These are phyloP conservation scores for Syrmaticus mikado DNA, from an alignment of 2,113 vertebrate genomes.

Conservation along the genomic window DNA sequence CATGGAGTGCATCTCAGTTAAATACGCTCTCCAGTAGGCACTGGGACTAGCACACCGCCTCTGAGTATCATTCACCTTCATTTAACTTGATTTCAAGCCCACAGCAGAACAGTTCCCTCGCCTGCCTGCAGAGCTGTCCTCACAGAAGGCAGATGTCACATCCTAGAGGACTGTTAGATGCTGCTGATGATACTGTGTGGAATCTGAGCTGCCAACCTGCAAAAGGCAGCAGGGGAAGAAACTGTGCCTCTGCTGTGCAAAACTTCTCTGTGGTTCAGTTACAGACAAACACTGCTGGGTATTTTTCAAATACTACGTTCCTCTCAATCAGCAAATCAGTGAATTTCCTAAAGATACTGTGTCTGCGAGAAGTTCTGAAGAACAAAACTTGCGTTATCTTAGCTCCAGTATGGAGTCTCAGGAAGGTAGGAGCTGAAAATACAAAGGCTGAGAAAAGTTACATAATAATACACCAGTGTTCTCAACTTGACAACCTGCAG, in stretches of 20 bases:
- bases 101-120: accelerated
- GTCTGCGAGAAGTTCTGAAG: neutral
- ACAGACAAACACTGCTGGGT: neutral
- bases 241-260: neutral
- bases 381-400: neutral
- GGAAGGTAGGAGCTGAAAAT: neutral
- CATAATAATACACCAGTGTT: neutral
- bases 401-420: neutral
- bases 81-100: neutral
- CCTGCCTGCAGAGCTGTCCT: neutral
- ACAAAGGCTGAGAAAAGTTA: neutral
- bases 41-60: neutral
- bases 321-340: neutral
- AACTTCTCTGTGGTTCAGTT: neutral
- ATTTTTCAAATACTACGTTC: neutral
- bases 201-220: neutral
- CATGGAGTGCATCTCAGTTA: neutral
- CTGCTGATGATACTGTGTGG: accelerated
- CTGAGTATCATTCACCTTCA: neutral
- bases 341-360: neutral
- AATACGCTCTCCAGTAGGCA: neutral
- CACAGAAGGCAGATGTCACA: neutral
- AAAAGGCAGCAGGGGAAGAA: neutral
- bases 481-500: neutral
- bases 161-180: accelerated